phyloP scores from a whole-genome alignment of 2,797 vertebrate species.

The Propithecus deckenii region DNA sequence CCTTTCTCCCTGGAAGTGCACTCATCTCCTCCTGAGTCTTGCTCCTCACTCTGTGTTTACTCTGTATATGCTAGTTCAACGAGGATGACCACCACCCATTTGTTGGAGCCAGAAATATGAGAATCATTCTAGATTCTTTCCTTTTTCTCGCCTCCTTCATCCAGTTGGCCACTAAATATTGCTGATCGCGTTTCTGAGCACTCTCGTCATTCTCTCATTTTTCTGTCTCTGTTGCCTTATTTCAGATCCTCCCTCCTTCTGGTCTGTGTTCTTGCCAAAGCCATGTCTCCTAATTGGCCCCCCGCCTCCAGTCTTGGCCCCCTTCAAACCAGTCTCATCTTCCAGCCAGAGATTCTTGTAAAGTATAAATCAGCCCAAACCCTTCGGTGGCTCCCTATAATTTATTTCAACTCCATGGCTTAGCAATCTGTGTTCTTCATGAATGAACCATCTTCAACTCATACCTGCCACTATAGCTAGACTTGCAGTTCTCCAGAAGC shows the following conservation, averaged over 20 bases:
- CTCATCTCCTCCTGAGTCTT: not conserved
- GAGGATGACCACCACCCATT: not conserved
- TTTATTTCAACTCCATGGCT: not conserved
- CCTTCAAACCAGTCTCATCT: not conserved
- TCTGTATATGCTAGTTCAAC: not conserved
- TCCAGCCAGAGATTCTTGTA: not conserved
- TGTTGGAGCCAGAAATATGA: not conserved
- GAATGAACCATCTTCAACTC: not conserved
- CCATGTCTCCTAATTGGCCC: not conserved
- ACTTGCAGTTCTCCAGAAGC: not conserved
- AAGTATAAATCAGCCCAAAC: not conserved
- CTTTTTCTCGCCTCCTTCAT: not conserved
- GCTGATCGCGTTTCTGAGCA: not conserved
- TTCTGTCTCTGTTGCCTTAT: not conserved
- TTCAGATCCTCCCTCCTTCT: not conserved
- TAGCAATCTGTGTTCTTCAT: not conserved
- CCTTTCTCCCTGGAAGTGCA: not conserved
- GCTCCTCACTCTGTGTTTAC: not conserved
- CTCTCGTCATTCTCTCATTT: not conserved
- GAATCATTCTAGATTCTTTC: not conserved
- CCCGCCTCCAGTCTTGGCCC: not conserved
- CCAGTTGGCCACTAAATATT: not conserved
- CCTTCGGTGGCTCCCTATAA: not conserved
- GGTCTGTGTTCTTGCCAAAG: not conserved
- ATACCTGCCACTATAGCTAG: not conserved